Percentiles rank a stretch among this genome's conserved stretches.
Evolutionary conservation across 2,888 invertebrate genomes (phyloP).

Genomic region (Camptogramma bilineatum): DNA sequence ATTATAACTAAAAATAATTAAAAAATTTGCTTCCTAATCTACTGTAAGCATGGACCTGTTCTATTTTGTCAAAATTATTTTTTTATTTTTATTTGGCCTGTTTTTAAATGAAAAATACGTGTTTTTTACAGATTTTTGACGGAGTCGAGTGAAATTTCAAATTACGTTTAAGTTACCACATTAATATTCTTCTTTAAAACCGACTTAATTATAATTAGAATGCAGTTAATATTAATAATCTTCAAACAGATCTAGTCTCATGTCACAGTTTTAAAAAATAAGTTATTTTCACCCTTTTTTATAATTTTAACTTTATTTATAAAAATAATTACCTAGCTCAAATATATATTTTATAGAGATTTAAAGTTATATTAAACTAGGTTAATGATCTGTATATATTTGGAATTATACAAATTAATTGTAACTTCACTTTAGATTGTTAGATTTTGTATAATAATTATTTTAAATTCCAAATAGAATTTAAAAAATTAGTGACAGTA

Average conservation of each 20-base stretch:
- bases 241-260: slow-evolving; percentile 82
- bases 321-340: slow-evolving; percentile 40
- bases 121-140: slow-evolving; percentile 76
- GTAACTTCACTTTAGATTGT: slow-evolving; percentile 31
- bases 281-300: slow-evolving; percentile 63
- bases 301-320: slow-evolving; percentile 45
- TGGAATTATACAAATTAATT: slow-evolving; percentile 26
- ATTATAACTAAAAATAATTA: too few species aligned
- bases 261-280: slow-evolving; percentile 82
- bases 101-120: slow-evolving; percentile 42
- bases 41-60: slow-evolving; percentile 8
- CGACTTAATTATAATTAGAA: slow-evolving; percentile 35
- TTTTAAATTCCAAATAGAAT: slow-evolving; percentile 7
- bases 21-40: background rate
- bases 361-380: slow-evolving; percentile 21
- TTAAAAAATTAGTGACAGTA: slow-evolving; percentile 12
- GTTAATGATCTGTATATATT: slow-evolving; percentile 29
- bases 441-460: slow-evolving; percentile 30
- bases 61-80: slow-evolving; percentile 4
- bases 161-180: slow-evolving; percentile 62
- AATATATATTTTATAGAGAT: slow-evolving; percentile 46
- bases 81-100: background rate
- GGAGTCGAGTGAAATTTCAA: slow-evolving; percentile 51
- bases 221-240: slow-evolving; percentile 56
- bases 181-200: slow-evolving; percentile 45